Base-by-base conservation (phyloP, 92 coral and sea anemone genomes). In the Metridium senile region DNA sequence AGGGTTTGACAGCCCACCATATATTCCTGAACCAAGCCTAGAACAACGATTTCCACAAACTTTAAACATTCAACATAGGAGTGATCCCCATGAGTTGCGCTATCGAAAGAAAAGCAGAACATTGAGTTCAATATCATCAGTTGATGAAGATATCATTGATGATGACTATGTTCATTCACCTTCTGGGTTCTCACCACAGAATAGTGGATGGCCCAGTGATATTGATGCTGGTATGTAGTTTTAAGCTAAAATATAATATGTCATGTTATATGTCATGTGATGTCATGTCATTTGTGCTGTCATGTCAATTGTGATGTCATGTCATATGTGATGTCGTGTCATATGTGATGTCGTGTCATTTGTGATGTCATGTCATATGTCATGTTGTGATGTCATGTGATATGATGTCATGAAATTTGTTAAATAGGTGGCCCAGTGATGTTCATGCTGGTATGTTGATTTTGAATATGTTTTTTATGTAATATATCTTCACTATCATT, bases 81-180 rank as follows among this genome's bases (percentile, higher is more conserved):
- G 90, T 18, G 97, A 88, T 30, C 89, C 95, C 20, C 93, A 85
- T 81, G 98, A 94, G 69, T 82, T 89, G 68, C 85, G 92, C 45
- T 87, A 90, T 82, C 82, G 97, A 70, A 94, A 94, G 73, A 80
- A 97, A 66, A 94, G n/a, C n/a, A n/a, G 98, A 28, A 89, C 98
- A 33, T 71, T 85, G 19, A 91, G 95, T 35, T 94, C 97, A 0
- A 93, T 91, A 39, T 91, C 99, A 11, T 95, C 99, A 25, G 88
- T 92, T 65, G 93, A 92, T 33, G 99, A 95, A 58, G 99, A 93
- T 58, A 63, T 90, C 79, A 94, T 82, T 69, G 98, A 94, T 1
- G 99, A 95, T 17, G 97, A 91, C 53, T 91, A 87, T 82, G 93
- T 84, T 34, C 93, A 90, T 61, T 93, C 97, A 21, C 97, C 97